Percentiles rank a stretch among this genome's conserved stretches.
Conservation (phyloP, 2,113 vertebrate genomes). For the Coryphaenoides rupestris region DNA sequence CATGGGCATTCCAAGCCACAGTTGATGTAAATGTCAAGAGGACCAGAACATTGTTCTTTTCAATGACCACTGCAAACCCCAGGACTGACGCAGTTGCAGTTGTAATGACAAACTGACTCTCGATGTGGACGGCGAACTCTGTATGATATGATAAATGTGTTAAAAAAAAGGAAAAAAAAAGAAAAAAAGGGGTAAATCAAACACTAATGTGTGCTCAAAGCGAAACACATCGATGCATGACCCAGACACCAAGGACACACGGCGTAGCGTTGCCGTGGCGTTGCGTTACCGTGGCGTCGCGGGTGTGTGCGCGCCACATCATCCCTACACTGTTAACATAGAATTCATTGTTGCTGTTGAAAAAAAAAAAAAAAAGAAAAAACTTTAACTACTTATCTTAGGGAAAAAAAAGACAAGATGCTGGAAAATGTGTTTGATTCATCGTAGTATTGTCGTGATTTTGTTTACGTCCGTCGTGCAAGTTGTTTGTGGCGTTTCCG, state of each 20-base stretch:
- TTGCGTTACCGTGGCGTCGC: slow-evolving; percentile 55
- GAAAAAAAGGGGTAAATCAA: slow-evolving; percentile 18
- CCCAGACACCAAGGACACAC: slow-evolving; percentile 39
- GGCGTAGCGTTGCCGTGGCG: slow-evolving; percentile 52
- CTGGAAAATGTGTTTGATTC: slow-evolving; percentile 72
- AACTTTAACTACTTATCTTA: slow-evolving; percentile 33
- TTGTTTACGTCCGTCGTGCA: slow-evolving; percentile 74
- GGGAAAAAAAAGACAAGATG: slow-evolving; percentile 59
- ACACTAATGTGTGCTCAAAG: slow-evolving; percentile 22
- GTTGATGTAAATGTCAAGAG: slow-evolving; percentile 40
- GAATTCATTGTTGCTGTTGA: slow-evolving; percentile 60
- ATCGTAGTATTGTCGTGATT: slow-evolving; percentile 62
- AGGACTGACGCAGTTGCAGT: slow-evolving; percentile 45
- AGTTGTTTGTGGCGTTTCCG: slow-evolving; percentile 66
- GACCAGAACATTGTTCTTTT: slow-evolving; percentile 43
- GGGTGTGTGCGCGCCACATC: slow-evolving; percentile 40
- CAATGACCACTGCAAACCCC: slow-evolving; percentile 45
- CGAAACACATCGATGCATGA: slow-evolving; percentile 26
- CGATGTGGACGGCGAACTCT: slow-evolving; percentile 49
- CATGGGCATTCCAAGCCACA: slow-evolving; percentile 36
- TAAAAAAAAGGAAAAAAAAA: not conserved
- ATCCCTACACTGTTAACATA: slow-evolving; percentile 67
- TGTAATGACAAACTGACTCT: slow-evolving; percentile 36
- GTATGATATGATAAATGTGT: slow-evolving; percentile 17
- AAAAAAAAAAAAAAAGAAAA: slow-evolving; percentile 48